Conservation (phyloP, 2,113 vertebrate genomes). For the Mirounga angustirostris region DNA sequence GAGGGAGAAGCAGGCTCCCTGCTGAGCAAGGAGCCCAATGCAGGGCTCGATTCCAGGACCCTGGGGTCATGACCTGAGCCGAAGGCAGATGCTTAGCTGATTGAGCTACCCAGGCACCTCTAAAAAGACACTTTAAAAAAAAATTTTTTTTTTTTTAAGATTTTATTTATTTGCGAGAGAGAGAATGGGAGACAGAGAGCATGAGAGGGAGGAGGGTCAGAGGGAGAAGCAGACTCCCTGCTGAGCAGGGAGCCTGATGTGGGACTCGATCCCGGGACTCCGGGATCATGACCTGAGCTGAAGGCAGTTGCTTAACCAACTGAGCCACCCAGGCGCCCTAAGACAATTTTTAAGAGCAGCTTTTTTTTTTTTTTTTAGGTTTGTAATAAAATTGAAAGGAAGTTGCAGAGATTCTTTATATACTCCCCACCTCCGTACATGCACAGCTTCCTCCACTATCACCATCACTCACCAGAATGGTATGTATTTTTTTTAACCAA, state of each 20-base stretch:
- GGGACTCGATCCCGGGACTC: no score
- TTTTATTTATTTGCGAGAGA: no score
- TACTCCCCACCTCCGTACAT: neutral
- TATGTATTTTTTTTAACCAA: neutral
- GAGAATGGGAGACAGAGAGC: no score
- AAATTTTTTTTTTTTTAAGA: no score
- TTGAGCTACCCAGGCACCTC: neutral
- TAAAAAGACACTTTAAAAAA: neutral
- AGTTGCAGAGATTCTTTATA: neutral
- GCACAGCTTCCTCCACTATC: neutral
- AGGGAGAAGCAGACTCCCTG: neutral
- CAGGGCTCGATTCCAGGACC: neutral
- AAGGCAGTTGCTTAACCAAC: neutral
- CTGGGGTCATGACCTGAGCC: neutral
- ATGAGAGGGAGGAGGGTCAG: neutral
- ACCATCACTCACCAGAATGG: neutral
- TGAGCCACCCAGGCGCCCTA: neutral
- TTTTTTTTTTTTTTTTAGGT: neutral
- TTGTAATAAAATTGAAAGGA: neutral
- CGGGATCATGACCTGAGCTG: neutral
- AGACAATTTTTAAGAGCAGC: neutral
- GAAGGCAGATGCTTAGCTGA: neutral
- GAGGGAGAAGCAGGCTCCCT: neutral
- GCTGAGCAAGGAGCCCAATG: neutral
- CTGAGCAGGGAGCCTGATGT: neutral